A percentile compares a stretch with the other conserved stretches of the same genome.
phyloP scores from a whole-genome alignment of 2,888 invertebrate genomes.

The Plusia festucae region DNA sequence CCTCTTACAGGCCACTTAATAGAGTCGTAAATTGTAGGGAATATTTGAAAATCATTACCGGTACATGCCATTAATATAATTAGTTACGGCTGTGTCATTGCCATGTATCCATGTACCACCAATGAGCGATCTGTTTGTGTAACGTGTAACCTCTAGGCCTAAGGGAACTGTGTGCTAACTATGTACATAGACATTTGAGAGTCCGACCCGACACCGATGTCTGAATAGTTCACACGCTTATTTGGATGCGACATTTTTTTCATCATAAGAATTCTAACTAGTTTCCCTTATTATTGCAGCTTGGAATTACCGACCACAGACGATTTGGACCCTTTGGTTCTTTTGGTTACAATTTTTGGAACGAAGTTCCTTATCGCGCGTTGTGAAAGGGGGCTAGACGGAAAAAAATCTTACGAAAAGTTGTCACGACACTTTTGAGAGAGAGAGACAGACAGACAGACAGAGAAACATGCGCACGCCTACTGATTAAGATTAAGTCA shows the following conservation, averaged over 20 bases:
- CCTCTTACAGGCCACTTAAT: not conserved
- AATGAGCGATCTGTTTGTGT: conserved; percentile 68
- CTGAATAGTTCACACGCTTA: conserved; percentile 76
- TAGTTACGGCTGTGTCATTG: conserved; percentile 68
- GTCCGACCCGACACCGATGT: conserved; percentile 68
- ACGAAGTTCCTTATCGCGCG: too few relatives aligned
- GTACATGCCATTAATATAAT: conserved; percentile 60
- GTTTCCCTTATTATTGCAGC: too few relatives aligned
- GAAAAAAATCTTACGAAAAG: too few relatives aligned
- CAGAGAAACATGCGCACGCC: too few relatives aligned
- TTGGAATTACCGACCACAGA: too few relatives aligned
- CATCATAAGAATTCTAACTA: too few relatives aligned
- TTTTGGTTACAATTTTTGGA: too few relatives aligned
- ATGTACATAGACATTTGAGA: conserved; percentile 71
- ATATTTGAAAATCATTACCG: conserved; percentile 17
- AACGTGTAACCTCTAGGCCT: conserved; percentile 57
- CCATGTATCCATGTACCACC: conserved; percentile 58
- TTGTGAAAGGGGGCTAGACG: too few relatives aligned
- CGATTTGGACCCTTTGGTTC: too few relatives aligned
- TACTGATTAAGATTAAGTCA: too few relatives aligned
- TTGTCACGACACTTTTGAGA: too few relatives aligned
- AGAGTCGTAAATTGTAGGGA: conserved; percentile 10
- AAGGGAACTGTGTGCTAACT: conserved; percentile 60
- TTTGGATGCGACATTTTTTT: conserved; percentile 66
- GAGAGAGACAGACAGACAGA: too few relatives aligned